Evolutionary conservation across 1,140 invertebrate genomes (phyloP).

Genomic region (Drosophila parvula): DNA sequence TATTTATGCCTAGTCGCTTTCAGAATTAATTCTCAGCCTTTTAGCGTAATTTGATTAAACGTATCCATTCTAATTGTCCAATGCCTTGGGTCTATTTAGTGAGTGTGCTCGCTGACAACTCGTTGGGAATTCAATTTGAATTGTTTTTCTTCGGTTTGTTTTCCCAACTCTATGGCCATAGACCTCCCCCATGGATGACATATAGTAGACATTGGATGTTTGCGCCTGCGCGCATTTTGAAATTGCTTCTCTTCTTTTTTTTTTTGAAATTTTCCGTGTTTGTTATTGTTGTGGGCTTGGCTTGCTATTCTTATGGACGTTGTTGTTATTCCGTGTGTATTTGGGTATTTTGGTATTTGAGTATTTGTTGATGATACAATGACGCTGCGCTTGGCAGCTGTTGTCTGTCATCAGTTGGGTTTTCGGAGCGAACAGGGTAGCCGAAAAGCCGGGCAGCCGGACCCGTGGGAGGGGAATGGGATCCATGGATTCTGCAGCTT

Average conservation of each 20-base stretch:
- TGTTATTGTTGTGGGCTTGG: conserved; percentile 76
- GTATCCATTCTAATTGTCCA: conserved; percentile 5
- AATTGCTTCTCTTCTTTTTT: conserved; percentile 47
- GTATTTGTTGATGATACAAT: conserved; percentile 80
- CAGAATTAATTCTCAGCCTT: conserved; percentile 1
- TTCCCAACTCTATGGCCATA: conserved; percentile 29
- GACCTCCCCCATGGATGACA: conserved; percentile 33
- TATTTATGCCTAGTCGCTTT: not conserved
- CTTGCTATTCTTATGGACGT: conserved; percentile 58
- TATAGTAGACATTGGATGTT: conserved; percentile 44
- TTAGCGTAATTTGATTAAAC: conserved; percentile 19
- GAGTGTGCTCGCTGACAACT: conserved; percentile 8
- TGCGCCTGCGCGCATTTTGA: conserved; percentile 68
- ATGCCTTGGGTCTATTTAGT: conserved; percentile 11
- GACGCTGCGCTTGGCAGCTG: conserved; percentile 82
- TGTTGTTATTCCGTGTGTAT: conserved; percentile 48
- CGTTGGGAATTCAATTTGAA: conserved; percentile 53
- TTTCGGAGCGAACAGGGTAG: not conserved
- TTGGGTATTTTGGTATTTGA: conserved; percentile 43
- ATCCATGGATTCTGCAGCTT: conserved; percentile 55
- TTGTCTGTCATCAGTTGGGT: conserved; percentile 54
- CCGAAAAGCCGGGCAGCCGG: not conserved
- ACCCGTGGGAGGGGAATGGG: conserved; percentile 5
- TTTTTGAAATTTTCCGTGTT: conserved; percentile 59
- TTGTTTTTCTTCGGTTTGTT: conserved; percentile 54